A percentile compares a stretch with the other conserved stretches of the same genome.
These are phyloP conservation scores for Heterodera carotae DNA, from an alignment of 1,140 invertebrate genomes.

Conservation along the genomic window DNA sequence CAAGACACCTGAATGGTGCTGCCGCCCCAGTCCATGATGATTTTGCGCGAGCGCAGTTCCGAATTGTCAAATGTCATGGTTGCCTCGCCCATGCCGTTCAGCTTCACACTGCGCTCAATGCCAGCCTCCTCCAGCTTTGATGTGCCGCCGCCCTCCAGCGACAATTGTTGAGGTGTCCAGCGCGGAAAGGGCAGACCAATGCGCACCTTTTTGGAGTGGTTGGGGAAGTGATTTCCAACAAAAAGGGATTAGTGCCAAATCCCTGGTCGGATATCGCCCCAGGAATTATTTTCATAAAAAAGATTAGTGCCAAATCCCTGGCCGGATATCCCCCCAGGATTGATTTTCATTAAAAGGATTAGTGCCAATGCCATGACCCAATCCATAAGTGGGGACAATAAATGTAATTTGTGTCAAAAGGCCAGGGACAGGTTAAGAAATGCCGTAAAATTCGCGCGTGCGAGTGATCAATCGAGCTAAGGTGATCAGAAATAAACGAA, in stretches of 20 bases:
- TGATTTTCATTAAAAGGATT: no score
- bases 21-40: constrained; percentile 68
- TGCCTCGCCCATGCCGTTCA: constrained; percentile 61
- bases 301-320: background rate
- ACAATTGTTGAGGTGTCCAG: constrained; percentile 47
- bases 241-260: background rate
- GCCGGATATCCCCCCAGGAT: no score
- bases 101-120: constrained; percentile 65
- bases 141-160: constrained; percentile 5
- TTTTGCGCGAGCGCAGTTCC: constrained; percentile 55
- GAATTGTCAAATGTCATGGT: constrained; percentile 60
- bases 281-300: no score
- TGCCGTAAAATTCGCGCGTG: no score
- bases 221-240: no score
- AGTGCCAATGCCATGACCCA: background rate
- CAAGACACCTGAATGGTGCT: constrained; percentile 65
- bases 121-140: constrained; percentile 34
- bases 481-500: no score
- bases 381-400: no score
- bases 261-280: no score
- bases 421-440: no score
- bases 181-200: constrained; percentile 59
- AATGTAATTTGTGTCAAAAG: no score
- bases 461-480: no score
- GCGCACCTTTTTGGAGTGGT: background rate